These are phyloP conservation scores for Neoseiulus cucumeris DNA, from an alignment of 1,140 invertebrate species.

Conservation along the genomic window DNA sequence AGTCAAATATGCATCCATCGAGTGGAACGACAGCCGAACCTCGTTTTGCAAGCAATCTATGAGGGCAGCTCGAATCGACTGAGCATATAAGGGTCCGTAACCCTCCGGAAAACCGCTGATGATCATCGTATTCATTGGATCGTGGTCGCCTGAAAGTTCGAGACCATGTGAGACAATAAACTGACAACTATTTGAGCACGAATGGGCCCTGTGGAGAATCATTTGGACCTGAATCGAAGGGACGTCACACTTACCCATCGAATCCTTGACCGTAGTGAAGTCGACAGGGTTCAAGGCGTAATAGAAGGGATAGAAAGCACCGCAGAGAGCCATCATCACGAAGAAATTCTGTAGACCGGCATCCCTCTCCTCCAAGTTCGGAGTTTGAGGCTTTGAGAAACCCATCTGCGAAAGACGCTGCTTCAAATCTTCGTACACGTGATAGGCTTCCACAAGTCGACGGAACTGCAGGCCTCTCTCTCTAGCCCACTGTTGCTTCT, in stretches of 20 bases:
- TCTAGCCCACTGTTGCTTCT: neutral
- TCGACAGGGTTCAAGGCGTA: neutral
- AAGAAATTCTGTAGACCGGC: neutral
- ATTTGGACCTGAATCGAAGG: too few relatives aligned
- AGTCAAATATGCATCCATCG: neutral
- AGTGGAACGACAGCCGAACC: neutral
- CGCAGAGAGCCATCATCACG: neutral
- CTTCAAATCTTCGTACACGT: neutral
- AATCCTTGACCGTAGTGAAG: neutral
- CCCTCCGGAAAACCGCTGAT: neutral
- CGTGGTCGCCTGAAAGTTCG: neutral
- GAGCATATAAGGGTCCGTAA: neutral
- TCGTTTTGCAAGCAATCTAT: neutral
- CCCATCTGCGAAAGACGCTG: neutral
- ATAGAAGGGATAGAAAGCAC: neutral
- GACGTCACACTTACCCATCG: neutral
- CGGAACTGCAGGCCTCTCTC: neutral
- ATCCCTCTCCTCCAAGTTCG: neutral
- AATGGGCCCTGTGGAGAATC: too few relatives aligned
- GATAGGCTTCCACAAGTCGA: neutral
- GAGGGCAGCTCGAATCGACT: neutral
- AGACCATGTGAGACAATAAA: too few relatives aligned
- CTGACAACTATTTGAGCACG: too few relatives aligned
- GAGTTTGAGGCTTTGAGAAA: neutral
- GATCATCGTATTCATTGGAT: neutral